A percentile compares a stretch with the other conserved stretches of the same genome.
These are phyloP conservation scores for Pedionomus torquatus DNA, from an alignment of 2,113 vertebrate species.

Conservation along the genomic window DNA sequence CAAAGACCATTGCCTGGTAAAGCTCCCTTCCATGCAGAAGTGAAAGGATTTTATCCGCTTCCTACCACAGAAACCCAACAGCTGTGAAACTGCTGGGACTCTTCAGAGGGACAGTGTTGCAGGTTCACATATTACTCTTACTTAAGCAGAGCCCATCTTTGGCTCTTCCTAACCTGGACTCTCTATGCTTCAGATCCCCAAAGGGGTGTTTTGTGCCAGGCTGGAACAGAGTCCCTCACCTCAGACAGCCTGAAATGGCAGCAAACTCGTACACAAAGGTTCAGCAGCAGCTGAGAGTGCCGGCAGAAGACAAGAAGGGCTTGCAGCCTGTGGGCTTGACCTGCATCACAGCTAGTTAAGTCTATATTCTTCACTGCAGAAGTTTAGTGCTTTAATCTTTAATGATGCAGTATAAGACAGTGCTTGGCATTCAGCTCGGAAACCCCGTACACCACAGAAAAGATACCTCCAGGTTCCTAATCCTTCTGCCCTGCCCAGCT, in stretches of 20 bases:
- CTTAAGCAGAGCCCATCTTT: not conserved
- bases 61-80: not conserved
- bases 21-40: not conserved
- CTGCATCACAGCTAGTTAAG: not conserved
- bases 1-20: not conserved
- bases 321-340: not conserved
- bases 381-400: constrained; percentile 34
- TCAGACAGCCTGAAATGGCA: not conserved
- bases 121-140: not conserved
- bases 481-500: not conserved
- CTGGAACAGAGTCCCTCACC: not conserved
- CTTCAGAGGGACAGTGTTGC: not conserved
- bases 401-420: not conserved
- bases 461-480: not conserved
- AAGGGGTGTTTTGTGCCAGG: not conserved
- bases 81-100: not conserved
- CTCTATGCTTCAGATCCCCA: not conserved
- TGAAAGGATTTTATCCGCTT: not conserved
- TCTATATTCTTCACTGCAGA: constrained; percentile 14
- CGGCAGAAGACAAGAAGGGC: not conserved
- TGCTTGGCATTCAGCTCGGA: not conserved
- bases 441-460: not conserved
- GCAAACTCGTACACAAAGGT: not conserved
- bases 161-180: not conserved
- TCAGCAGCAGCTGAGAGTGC: not conserved